phyloP scores from a whole-genome alignment of 1,140 invertebrate genomes.

The Arion vulgaris region DNA sequence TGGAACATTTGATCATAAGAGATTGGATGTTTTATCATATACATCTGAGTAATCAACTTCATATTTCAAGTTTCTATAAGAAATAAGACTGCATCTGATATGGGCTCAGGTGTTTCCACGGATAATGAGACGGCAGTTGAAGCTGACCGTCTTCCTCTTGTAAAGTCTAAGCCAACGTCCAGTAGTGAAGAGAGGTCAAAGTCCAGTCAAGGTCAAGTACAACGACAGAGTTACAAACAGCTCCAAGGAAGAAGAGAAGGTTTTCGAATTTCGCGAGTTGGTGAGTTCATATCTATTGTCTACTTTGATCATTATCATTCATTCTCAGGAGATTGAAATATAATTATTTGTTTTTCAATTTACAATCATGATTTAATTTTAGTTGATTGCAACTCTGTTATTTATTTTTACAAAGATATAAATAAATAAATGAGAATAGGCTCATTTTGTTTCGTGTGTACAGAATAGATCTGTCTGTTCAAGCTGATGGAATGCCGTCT shows the following conservation, averaged over 20 bases:
- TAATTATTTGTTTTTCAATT: no score
- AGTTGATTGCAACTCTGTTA: no score
- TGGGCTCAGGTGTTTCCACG: conserved; percentile 49
- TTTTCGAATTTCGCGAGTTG: conserved; percentile 43
- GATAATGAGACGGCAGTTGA: conserved; percentile 49
- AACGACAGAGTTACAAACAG: neutral
- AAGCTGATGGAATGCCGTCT: no score
- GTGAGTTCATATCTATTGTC: conserved; percentile 34
- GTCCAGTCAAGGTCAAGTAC: conserved; percentile 35
- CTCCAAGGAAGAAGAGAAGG: conserved; percentile 26
- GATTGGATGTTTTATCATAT: neutral
- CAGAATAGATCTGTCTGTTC: no score
- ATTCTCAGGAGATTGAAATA: no score
- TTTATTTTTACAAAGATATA: no score
- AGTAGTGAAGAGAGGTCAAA: conserved; percentile 5
- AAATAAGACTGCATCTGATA: neutral
- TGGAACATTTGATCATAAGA: neutral
- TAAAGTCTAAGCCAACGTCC: conserved; percentile 33
- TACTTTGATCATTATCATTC: no score
- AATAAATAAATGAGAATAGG: no score
- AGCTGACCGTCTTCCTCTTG: conserved; percentile 38
- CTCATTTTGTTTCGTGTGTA: no score
- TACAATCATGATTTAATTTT: no score
- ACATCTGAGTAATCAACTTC: neutral
- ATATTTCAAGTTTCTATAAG: neutral